These are phyloP conservation scores for Leucozona laternaria DNA, from an alignment of 2,888 invertebrate species.

Conservation along the genomic window DNA sequence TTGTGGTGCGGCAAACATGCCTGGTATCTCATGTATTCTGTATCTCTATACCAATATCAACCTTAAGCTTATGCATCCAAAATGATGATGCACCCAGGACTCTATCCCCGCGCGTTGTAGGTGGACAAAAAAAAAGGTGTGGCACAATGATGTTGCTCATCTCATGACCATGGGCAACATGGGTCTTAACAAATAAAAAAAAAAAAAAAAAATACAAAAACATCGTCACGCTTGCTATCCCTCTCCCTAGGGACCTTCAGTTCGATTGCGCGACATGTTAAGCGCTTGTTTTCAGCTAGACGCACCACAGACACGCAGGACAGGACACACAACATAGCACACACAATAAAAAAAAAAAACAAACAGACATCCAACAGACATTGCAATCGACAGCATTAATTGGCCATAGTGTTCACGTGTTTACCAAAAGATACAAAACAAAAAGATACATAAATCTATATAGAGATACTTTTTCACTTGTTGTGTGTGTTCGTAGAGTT, in stretches of 20 bases:
- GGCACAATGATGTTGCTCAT: slow-evolving; percentile 66
- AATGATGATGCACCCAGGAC: slow-evolving; percentile 63
- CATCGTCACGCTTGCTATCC: slow-evolving; percentile 41
- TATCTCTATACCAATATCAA: background rate
- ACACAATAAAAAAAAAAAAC: background rate
- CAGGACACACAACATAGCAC: slow-evolving; percentile 44
- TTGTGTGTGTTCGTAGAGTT: slow-evolving; percentile 39
- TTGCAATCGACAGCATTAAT: slow-evolving; percentile 74
- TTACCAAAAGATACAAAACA: slow-evolving; percentile 35
- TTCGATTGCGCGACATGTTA: slow-evolving; percentile 68
- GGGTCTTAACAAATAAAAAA: slow-evolving; percentile 19
- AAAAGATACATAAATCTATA: slow-evolving; percentile 14
- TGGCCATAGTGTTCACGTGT: slow-evolving; percentile 75
- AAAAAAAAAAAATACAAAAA: slow-evolving; percentile 39
- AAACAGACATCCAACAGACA: slow-evolving; percentile 50
- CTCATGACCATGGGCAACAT: slow-evolving; percentile 61
- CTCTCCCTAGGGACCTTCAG: slow-evolving; percentile 66
- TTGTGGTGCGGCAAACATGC: slow-evolving; percentile 53
- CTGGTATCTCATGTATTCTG: slow-evolving; percentile 5
- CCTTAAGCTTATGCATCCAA: slow-evolving; percentile 57
- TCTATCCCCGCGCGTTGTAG: slow-evolving; percentile 51
- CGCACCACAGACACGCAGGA: slow-evolving; percentile 69
- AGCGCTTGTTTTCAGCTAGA: slow-evolving; percentile 49
- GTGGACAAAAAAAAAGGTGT: slow-evolving; percentile 72
- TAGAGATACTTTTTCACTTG: slow-evolving; percentile 46